These are phyloP conservation scores for Copidosoma floridanum DNA, from an alignment of 1,140 invertebrate genomes.

Conservation along the genomic window DNA sequence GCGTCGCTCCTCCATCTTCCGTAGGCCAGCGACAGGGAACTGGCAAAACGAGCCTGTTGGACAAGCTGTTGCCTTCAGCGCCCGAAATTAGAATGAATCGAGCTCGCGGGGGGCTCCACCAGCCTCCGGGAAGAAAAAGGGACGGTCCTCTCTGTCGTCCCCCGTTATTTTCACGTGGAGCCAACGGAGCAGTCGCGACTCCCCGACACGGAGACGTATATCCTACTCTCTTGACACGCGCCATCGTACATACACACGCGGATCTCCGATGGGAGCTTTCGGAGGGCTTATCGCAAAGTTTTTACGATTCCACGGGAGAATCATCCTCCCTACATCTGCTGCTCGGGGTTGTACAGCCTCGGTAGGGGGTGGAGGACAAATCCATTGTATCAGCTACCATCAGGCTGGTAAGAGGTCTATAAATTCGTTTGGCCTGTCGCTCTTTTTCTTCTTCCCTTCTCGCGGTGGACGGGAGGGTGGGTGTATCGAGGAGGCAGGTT, in stretches of 20 bases:
- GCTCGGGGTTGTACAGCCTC: constrained; percentile 31
- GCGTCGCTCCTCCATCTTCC: too few relatives aligned
- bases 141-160: neutral
- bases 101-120: constrained; percentile 6
- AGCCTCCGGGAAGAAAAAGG: too few relatives aligned
- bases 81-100: constrained; percentile 57
- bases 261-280: constrained; percentile 16
- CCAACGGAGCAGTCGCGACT: too few relatives aligned
- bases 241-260: too few relatives aligned
- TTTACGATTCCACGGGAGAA: constrained; percentile 53
- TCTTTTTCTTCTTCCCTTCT: neutral
- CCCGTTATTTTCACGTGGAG: neutral
- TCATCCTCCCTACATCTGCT: constrained; percentile 23
- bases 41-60: constrained; percentile 49
- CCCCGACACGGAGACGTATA: neutral
- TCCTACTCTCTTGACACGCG: too few relatives aligned
- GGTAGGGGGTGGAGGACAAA: constrained; percentile 43
- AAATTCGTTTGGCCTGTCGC: constrained; percentile 57
- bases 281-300: constrained; percentile 53
- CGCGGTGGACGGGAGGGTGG: constrained; percentile 44
- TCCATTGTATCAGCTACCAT: constrained; percentile 53
- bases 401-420: constrained; percentile 51
- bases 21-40: constrained; percentile 33
- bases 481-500: constrained; percentile 54
- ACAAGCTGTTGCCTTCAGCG: constrained; percentile 56